phyloP scores from a whole-genome alignment of 2,888 invertebrate genomes.

The Aethes cnicana region DNA sequence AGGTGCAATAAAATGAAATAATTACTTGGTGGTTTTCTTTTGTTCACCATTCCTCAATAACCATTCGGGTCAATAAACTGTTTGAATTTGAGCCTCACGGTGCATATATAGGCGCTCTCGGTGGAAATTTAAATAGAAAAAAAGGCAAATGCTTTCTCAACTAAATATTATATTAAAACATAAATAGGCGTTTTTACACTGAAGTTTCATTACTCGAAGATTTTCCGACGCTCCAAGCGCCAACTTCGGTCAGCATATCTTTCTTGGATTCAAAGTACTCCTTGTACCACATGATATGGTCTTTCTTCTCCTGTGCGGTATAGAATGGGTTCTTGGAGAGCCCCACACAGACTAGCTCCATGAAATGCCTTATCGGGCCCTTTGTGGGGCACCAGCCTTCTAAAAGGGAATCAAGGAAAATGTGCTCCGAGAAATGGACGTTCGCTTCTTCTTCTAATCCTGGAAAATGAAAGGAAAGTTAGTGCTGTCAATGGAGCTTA shows the following conservation, averaged over 20 bases:
- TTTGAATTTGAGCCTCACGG: too few species aligned
- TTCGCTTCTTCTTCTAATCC: constrained; percentile 85
- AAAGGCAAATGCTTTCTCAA: constrained; percentile 18
- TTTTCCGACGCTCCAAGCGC: constrained; percentile 73
- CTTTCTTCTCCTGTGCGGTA: constrained; percentile 92
- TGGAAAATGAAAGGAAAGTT: constrained; percentile 46
- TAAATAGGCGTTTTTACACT: constrained; percentile 34
- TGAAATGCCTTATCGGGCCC: constrained; percentile 97
- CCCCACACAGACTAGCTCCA: constrained; percentile 97
- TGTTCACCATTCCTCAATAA: constrained; percentile 40
- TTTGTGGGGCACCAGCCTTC: constrained; percentile 93
- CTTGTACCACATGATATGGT: constrained; percentile 95
- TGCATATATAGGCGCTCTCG: too few species aligned
- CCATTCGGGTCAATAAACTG: too few species aligned
- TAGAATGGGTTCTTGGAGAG: constrained; percentile 97
- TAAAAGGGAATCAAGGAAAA: constrained; percentile 94
- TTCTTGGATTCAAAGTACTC: constrained; percentile 93
- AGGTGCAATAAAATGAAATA: constrained; percentile 79
- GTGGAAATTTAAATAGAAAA: neutral
- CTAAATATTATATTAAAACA: constrained; percentile 38
- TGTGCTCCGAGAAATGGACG: constrained; percentile 95
- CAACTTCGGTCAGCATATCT: constrained; percentile 85
- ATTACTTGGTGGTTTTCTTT: constrained; percentile 45
- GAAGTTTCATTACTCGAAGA: constrained; percentile 43
- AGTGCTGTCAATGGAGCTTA: neutral